Evolutionary conservation across 2,113 vertebrate species (phyloP).

Genomic region (Stegastes partitus): DNA sequence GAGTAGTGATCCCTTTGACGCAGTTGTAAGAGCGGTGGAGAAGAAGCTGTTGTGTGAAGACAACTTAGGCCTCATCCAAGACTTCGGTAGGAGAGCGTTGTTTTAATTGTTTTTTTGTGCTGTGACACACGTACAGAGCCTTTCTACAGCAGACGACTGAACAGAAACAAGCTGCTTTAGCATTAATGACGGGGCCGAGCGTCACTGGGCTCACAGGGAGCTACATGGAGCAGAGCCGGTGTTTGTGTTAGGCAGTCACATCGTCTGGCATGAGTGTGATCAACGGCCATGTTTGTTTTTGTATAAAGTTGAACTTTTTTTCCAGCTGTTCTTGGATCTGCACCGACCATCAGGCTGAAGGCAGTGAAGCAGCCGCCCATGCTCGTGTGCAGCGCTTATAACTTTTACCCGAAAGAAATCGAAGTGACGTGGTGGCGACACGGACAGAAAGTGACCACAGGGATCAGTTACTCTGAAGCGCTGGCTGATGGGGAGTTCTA

Average conservation of each 20-base stretch:
- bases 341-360: constrained; percentile 32
- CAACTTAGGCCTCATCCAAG: fast-evolving
- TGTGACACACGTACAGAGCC: too few relatives aligned
- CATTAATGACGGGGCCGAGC: too few relatives aligned
- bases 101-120: neutral
- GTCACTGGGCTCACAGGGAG: too few relatives aligned
- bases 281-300: too few relatives aligned
- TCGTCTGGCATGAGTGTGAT: too few relatives aligned
- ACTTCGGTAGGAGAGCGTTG: neutral
- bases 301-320: neutral
- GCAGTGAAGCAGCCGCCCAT: neutral
- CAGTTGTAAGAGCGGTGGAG: neutral
- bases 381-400: constrained; percentile 47
- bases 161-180: too few relatives aligned
- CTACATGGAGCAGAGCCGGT: too few relatives aligned
- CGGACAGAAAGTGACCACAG: constrained; percentile 11
- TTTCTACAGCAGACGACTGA: too few relatives aligned
- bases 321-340: neutral
- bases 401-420: constrained; percentile 52
- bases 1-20: neutral
- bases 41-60: neutral
- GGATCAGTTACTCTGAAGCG: neutral
- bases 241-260: too few relatives aligned
- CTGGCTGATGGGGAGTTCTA: constrained; percentile 8
- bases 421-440: constrained; percentile 33